These are phyloP conservation scores for Achroia grisella DNA, from an alignment of 1,140 invertebrate genomes.

Conservation along the genomic window DNA sequence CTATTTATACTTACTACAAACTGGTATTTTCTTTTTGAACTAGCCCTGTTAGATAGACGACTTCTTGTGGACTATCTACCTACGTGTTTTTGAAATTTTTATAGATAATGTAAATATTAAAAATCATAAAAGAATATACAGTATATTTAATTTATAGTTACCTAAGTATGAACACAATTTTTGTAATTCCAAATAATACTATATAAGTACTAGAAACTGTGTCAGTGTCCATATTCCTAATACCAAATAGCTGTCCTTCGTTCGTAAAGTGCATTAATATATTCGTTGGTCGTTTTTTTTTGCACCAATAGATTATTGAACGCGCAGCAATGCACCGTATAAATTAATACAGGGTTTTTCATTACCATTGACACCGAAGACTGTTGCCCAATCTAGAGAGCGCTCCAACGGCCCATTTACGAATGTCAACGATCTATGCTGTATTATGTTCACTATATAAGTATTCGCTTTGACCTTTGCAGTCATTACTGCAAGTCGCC, in stretches of 20 bases:
- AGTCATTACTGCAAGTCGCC: slow-evolving; percentile 41
- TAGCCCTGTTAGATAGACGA: too few species aligned
- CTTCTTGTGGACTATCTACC: too few species aligned
- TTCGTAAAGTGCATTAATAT: background rate
- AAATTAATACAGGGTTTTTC: slow-evolving; percentile 61
- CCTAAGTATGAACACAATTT: too few species aligned
- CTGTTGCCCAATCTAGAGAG: slow-evolving; percentile 59
- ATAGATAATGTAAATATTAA: too few species aligned
- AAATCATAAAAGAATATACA: too few species aligned
- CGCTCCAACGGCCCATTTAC: slow-evolving; percentile 50
- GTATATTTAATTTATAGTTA: too few species aligned
- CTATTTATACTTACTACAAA: too few species aligned
- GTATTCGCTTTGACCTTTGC: slow-evolving; percentile 40
- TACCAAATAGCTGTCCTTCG: background rate
- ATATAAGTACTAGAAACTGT: too few species aligned
- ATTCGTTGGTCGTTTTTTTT: slow-evolving; percentile 12
- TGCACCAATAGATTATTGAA: slow-evolving; percentile 15
- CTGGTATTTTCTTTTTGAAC: too few species aligned
- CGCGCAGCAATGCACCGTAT: slow-evolving; percentile 46
- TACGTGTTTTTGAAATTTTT: too few species aligned
- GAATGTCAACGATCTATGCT: slow-evolving; percentile 58
- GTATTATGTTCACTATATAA: slow-evolving; percentile 62
- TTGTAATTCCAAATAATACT: too few species aligned
- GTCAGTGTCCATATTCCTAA: background rate
- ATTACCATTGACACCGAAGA: slow-evolving; percentile 69